Evolutionary conservation across 2,888 invertebrate genomes (phyloP).

Genomic region (Octodonta nipae): DNA sequence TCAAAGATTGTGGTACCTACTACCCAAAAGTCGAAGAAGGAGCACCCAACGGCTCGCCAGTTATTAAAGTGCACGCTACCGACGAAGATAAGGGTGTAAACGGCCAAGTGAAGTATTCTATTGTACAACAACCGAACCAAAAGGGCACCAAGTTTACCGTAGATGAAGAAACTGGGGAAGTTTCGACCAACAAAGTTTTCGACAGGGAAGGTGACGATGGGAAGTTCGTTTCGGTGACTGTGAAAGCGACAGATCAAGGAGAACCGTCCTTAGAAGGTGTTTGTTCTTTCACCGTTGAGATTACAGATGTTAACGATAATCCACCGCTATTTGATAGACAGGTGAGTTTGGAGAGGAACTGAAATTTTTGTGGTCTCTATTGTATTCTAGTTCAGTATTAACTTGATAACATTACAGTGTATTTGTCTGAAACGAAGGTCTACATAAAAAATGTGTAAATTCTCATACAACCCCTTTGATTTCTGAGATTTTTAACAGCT

Average conservation of each 20-base stretch:
- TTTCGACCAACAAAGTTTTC: slow-evolving; percentile 89
- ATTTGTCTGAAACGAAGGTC: too few relatives aligned
- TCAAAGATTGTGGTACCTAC: slow-evolving; percentile 85
- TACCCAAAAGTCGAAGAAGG: slow-evolving; percentile 82
- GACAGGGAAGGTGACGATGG: slow-evolving; percentile 94
- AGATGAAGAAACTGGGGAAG: slow-evolving; percentile 88
- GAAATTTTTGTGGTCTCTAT: too few relatives aligned
- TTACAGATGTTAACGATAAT: slow-evolving; percentile 95
- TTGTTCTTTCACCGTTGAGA: slow-evolving; percentile 95
- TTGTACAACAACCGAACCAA: slow-evolving; percentile 88
- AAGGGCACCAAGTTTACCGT: slow-evolving; percentile 92
- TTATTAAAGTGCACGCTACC: slow-evolving; percentile 81
- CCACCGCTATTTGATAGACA: slow-evolving; percentile 89
- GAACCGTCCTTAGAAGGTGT: slow-evolving; percentile 94
- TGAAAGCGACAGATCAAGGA: slow-evolving; percentile 97
- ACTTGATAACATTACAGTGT: too few relatives aligned
- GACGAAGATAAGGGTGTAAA: slow-evolving; percentile 94
- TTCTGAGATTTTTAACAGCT: too few relatives aligned
- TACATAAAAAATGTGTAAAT: too few relatives aligned
- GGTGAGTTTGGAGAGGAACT: too few relatives aligned
- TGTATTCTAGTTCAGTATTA: too few relatives aligned
- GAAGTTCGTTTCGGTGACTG: slow-evolving; percentile 89
- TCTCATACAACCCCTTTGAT: too few relatives aligned
- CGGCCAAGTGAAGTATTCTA: slow-evolving; percentile 92
- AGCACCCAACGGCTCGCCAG: slow-evolving; percentile 84